Conservation (phyloP, 2,797 vertebrate genomes). For the Acomys russatus region DNA sequence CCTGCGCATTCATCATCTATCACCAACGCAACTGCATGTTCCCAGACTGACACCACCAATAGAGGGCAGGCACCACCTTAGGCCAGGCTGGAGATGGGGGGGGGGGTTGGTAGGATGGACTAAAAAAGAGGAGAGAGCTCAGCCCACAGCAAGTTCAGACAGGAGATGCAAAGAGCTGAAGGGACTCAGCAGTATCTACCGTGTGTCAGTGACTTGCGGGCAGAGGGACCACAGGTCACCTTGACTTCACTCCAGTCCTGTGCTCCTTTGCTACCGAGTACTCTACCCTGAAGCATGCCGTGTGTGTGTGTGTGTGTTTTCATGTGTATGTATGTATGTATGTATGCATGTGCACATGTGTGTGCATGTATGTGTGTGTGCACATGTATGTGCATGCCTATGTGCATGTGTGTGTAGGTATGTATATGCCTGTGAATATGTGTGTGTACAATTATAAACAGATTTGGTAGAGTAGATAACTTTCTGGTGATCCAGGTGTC, state of each 20-base stretch:
- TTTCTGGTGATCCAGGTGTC: neutral
- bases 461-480: neutral
- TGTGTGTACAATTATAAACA: neutral
- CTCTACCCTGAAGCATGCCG: neutral
- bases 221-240: neutral
- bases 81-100: neutral
- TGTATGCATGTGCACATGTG: neutral
- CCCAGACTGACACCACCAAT: neutral
- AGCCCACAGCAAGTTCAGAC: conserved; percentile 32
- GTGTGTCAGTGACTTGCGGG: fast-evolving
- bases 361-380: no score
- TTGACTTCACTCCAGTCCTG: neutral
- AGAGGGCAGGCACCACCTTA: neutral
- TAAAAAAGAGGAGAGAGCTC: neutral
- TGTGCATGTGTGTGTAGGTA: no score
- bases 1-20: conserved; percentile 39
- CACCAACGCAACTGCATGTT: neutral
- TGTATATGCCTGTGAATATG: neutral
- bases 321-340: neutral
- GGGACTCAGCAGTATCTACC: fast-evolving
- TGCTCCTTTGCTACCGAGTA: neutral
- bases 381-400: no score
- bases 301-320: neutral
- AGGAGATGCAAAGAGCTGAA: neutral
- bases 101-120: neutral